Evolutionary conservation across 2,888 invertebrate species (phyloP).

Genomic region (Pristionchus exspectatus): DNA sequence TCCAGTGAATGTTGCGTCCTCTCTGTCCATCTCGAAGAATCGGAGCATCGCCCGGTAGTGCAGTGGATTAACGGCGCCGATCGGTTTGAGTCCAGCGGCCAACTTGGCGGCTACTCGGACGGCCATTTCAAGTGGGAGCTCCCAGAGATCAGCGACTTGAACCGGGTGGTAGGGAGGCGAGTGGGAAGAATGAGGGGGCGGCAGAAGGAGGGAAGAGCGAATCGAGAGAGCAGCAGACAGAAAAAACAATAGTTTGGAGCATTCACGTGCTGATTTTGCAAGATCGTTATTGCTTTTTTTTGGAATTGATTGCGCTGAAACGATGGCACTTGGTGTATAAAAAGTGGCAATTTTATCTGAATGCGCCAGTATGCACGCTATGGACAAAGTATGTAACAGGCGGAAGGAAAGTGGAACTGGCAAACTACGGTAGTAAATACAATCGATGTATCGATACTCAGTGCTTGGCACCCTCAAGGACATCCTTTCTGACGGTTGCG

Average conservation of each 20-base stretch:
- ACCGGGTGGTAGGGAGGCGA: neutral
- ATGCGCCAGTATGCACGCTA: neutral
- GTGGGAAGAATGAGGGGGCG: neutral
- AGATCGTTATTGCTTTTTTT: neutral
- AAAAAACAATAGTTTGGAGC: neutral
- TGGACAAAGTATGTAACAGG: neutral
- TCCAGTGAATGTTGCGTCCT: constrained; percentile 20
- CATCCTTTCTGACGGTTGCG: constrained; percentile 25
- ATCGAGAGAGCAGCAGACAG: neutral
- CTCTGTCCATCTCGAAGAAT: constrained; percentile 30
- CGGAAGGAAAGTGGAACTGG: neutral
- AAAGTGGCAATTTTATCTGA: neutral
- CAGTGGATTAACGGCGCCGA: neutral
- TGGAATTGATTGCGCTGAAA: neutral
- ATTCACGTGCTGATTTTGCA: neutral
- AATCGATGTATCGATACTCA: neutral
- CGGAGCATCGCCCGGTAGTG: neutral
- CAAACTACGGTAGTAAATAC: neutral
- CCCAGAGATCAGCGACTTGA: neutral
- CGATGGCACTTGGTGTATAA: neutral
- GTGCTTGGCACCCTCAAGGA: constrained; percentile 36
- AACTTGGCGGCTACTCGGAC: neutral
- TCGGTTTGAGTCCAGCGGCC: neutral
- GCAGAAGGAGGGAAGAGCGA: neutral
- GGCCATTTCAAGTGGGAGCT: neutral